A percentile compares a stretch with the other conserved stretches of the same genome.
Conservation (phyloP, 1,140 invertebrate genomes). For the Bicyclus anynana region DNA sequence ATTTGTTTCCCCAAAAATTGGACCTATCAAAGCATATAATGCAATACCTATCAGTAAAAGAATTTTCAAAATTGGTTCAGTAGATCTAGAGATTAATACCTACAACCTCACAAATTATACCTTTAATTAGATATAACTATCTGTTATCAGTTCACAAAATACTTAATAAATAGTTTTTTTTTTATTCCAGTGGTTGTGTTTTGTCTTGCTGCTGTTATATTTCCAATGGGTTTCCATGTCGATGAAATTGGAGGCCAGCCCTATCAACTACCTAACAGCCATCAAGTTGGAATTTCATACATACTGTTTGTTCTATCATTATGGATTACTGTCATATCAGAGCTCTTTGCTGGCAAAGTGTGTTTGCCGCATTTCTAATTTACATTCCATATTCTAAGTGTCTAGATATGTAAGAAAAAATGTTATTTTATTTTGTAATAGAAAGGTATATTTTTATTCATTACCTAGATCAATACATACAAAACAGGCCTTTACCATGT, state of each 20-base stretch:
- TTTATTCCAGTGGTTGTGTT: conserved; percentile 93
- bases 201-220: conserved; percentile 95
- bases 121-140: too few relatives aligned
- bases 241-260: conserved; percentile 97
- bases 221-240: conserved; percentile 96
- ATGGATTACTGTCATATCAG: conserved; percentile 97
- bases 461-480: too few relatives aligned
- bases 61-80: too few relatives aligned
- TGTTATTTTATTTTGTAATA: too few relatives aligned
- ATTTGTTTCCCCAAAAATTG: too few relatives aligned
- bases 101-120: too few relatives aligned
- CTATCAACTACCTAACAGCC: conserved; percentile 96
- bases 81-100: too few relatives aligned
- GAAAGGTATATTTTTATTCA: too few relatives aligned
- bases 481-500: too few relatives aligned
- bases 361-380: conserved; percentile 94
- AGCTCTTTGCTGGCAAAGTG: conserved; percentile 98
- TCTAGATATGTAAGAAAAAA: neutral
- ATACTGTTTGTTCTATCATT: conserved; percentile 96
- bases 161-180: conserved; percentile 20
- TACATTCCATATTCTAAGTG: neutral
- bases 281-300: conserved; percentile 97
- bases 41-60: too few relatives aligned
- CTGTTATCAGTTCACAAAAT: neutral
- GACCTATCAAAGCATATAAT: too few relatives aligned